Evolutionary conservation across 1,140 invertebrate genomes (phyloP), one percentile per base, ranked within the genome.

Genomic region (Phthorimaea operculella): DNA sequence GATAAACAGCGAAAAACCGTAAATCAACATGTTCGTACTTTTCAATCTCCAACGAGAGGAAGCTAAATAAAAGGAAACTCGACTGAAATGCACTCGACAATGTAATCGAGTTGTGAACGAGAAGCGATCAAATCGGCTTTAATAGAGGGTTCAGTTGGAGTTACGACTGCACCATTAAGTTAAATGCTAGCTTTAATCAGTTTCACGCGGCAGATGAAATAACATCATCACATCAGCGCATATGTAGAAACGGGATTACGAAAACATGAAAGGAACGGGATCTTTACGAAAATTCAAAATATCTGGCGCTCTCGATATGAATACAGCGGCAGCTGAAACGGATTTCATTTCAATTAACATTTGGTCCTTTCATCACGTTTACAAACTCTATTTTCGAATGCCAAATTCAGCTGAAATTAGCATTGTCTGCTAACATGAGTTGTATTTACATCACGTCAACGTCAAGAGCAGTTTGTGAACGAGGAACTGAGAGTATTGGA

Each of bases 391-490:
- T 28, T 28, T 28, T 6, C 21, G 21, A n/a, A 28, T 28, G 21
- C 21, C 21, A 28, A 28, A 28, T 28, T 4, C 21, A 4, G 21
- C 36, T n/a, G n/a, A 10, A 39, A 39, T 39, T n/a, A 10, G 36
- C 36, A 39, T 39, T 39, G 36, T 39, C 36, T 10, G n/a, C 36
- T 39, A 12, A n/a, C 2, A 5, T 5, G 10, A 39, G 36, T 39
- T 39, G n/a, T 39, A n/a, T 28, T 28, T 28, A 28, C 21, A 28
- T 28, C 36, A 39, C 36, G 44, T 16, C 44, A 47, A 52, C 53
- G 59, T 60, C 56, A 60, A 57, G 54, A 64, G 50, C 55, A 64
- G 58, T 64, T 64, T 56, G 60, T 58, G 52, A 63, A 63, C 58
- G 55, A 55, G 53, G 55, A 57, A 2, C 21, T 28, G 21, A 28